A percentile compares a stretch with the other conserved stretches of the same genome.
Conservation (phyloP, 2,888 invertebrate species). For the Apamea crenata region DNA sequence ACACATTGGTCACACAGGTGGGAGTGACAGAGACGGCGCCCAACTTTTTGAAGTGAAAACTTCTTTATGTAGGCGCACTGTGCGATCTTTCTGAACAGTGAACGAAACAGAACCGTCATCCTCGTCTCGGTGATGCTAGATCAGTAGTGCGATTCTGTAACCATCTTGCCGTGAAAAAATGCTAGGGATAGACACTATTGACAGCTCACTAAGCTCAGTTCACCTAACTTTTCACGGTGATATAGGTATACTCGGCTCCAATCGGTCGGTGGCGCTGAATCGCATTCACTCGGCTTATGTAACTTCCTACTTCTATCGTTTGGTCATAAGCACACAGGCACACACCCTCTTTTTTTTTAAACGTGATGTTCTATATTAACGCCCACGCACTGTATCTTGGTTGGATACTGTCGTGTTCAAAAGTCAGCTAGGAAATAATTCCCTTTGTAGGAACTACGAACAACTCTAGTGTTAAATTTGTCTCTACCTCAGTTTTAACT, state of each 20-base stretch:
- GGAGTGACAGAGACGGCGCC: not conserved
- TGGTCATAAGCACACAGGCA: not conserved
- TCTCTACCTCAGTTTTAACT: not conserved
- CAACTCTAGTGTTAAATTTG: not conserved
- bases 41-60: not conserved
- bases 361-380: not conserved
- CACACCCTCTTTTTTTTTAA: not conserved
- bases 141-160: too few species aligned
- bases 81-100: not conserved
- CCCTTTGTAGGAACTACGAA: too few species aligned
- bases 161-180: too few species aligned
- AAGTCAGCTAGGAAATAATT: not conserved
- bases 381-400: not conserved
- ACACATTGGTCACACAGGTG: too few species aligned
- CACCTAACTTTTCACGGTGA: too few species aligned
- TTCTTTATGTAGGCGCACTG: not conserved
- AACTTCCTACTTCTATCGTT: not conserved
- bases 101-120: not conserved
- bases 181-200: too few species aligned
- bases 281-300: not conserved
- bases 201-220: too few species aligned
- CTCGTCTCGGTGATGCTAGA: not conserved
- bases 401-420: not conserved
- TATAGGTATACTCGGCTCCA: too few species aligned
- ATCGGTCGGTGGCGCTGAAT: not conserved